Base-by-base conservation (phyloP, 2,888 invertebrate species). In the Theristus sp. region DNA sequence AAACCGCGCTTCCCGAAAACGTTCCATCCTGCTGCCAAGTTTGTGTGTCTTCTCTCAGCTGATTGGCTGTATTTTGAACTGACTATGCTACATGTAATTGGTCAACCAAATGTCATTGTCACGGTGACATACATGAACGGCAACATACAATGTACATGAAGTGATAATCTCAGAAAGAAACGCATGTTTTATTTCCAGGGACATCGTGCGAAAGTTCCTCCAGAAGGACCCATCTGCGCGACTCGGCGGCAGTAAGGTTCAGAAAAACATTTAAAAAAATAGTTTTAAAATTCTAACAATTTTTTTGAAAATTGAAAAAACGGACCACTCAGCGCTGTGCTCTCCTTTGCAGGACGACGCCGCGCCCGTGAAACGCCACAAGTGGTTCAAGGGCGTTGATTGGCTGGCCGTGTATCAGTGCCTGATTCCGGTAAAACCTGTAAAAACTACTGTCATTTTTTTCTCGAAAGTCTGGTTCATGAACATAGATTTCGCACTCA, bases 201-300 rank as follows among this genome's bases (percentile, higher is more conserved):
- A 96, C 78, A 81, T 96, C 68, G 85, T 96, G 61, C 91, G 90
- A 78, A 91, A 91, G 76, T 79, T 96, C 47, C 79, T 96, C 64
- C 85, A 88, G 52, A 87, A 87, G 69, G 94, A 96, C 73, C 80
- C 89, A 73, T 91, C 91, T 56, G 90, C 89, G 74, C 81, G 94
- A 70, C 81, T 96, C 65, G 94, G 94, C 55, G 91, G 89, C 73
- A 93, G 94, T 91, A 90, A 91, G 83, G 90, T 90, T 77, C n/a
- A n/a, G n/a, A 38, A 38, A 38, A 38, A 38, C 10, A 13, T 38
- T 38, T 38, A 20, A 20, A 10, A 38, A 6, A 20, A 52, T 52
- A 52, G 24, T 52, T 52, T 10, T n/a, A 20, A 24, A 20, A 31
- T 57, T 31, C 10, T 13, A 13, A 13, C 10, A 38, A 38, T 38